A percentile compares a stretch with the other conserved stretches of the same genome.
Conservation (phyloP, 2,113 vertebrate species). For the Rallus limicola region DNA sequence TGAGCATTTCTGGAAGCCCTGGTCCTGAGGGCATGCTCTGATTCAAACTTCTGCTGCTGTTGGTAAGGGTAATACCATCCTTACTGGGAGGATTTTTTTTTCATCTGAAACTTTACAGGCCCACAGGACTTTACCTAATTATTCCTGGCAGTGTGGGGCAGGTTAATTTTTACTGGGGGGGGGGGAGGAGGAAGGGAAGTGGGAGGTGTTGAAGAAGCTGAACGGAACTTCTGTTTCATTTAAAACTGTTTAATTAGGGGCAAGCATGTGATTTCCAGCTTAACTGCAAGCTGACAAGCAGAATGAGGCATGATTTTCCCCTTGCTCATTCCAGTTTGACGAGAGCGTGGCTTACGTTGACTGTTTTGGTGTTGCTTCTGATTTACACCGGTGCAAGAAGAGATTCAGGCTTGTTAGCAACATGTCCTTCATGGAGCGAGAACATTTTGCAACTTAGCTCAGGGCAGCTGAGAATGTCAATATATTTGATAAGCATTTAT, state of each 20-base stretch:
- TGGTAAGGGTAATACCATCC: not conserved
- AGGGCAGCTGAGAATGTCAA: slow-evolving; percentile 36
- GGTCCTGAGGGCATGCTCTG: not conserved
- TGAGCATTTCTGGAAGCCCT: not conserved
- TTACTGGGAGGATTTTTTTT: not conserved
- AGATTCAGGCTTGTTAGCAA: slow-evolving; percentile 4
- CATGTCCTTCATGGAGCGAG: not conserved
- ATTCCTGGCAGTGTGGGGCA: not conserved
- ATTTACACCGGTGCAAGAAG: slow-evolving; percentile 10
- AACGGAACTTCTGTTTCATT: slow-evolving; percentile 6
- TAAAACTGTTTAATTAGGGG: not conserved
- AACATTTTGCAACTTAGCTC: slow-evolving; percentile 34
- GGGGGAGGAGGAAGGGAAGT: too few relatives aligned
- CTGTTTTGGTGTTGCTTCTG: slow-evolving; percentile 23
- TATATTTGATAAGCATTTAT: slow-evolving; percentile 61
- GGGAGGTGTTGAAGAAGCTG: not conserved
- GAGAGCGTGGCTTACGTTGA: not conserved
- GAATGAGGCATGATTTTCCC: not conserved
- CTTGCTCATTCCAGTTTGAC: not conserved
- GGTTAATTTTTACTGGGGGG: not conserved
- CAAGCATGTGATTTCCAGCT: not conserved
- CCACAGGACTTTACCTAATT: not conserved
- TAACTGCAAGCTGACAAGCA: not conserved
- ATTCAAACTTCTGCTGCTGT: not conserved
- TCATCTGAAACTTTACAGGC: not conserved